phyloP scores from a whole-genome alignment of 2,888 invertebrate species.

The Vandiemenella viatica region DNA sequence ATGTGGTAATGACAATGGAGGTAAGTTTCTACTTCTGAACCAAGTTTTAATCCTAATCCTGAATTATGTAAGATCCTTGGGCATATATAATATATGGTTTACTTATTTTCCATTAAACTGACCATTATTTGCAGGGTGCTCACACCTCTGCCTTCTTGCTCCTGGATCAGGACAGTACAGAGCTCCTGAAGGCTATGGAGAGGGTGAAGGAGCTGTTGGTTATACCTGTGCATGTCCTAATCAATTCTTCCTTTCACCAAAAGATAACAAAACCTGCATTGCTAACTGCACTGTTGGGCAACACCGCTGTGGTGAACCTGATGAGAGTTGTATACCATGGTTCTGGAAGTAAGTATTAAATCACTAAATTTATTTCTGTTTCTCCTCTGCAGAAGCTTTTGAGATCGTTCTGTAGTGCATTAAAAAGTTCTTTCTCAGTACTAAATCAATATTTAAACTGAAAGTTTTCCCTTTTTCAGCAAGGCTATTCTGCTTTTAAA shows the following conservation, averaged over 20 bases:
- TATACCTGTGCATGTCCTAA: slow-evolving; percentile 90
- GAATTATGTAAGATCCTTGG: not conserved
- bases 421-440: no score
- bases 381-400: no score
- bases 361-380: no score
- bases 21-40: slow-evolving; percentile 23
- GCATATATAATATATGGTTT: not conserved
- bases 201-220: slow-evolving; percentile 55
- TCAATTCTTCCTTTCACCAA: slow-evolving; percentile 62
- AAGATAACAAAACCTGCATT: slow-evolving; percentile 77
- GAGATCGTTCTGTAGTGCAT: no score
- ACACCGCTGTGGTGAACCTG: slow-evolving; percentile 55
- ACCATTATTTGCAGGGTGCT: slow-evolving; percentile 55
- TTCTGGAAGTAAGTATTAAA: slow-evolving; percentile 65
- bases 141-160: slow-evolving; percentile 42
- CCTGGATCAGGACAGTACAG: slow-evolving; percentile 4
- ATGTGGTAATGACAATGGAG: slow-evolving; percentile 83
- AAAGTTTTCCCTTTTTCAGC: no score
- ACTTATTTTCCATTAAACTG: no score
- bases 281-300: slow-evolving; percentile 89
- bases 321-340: slow-evolving; percentile 60
- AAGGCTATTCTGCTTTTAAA: no score
- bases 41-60: not conserved
- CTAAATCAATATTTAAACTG: no score
- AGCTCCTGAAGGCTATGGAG: slow-evolving; percentile 53